These are phyloP conservation scores for Nesogale talazaci DNA, from an alignment of 2,113 vertebrate genomes.

Conservation along the genomic window DNA sequence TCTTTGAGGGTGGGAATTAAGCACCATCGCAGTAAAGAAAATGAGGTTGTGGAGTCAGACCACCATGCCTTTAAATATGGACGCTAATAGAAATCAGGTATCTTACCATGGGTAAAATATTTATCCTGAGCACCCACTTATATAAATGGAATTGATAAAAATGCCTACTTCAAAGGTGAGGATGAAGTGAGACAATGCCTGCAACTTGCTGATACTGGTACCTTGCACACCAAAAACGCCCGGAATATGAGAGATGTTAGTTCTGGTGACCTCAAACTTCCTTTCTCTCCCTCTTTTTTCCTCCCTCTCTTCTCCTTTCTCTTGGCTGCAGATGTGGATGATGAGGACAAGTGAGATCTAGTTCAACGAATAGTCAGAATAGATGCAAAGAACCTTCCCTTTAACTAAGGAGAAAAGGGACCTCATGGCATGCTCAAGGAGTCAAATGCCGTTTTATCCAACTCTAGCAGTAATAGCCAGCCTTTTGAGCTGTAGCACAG, in stretches of 20 bases:
- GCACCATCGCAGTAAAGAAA: neutral
- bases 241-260: neutral
- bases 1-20: neutral
- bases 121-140: neutral
- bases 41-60: neutral
- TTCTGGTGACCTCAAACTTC: neutral
- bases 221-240: neutral
- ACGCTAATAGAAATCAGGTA: neutral
- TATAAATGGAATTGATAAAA: neutral
- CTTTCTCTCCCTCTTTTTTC: neutral
- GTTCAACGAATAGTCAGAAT: neutral
- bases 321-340: neutral
- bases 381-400: slow-evolving; percentile 8
- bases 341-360: neutral
- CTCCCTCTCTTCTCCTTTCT: neutral
- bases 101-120: neutral
- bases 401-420: slow-evolving; percentile 2
- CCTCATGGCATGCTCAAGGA: neutral
- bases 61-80: neutral
- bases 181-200: neutral
- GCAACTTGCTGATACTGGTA: neutral
- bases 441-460: neutral
- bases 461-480: neutral
- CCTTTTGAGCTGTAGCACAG: neutral
- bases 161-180: neutral